These are phyloP conservation scores for Callyntrura guangdongensis DNA, from an alignment of 2,888 invertebrate genomes.

Conservation along the genomic window DNA sequence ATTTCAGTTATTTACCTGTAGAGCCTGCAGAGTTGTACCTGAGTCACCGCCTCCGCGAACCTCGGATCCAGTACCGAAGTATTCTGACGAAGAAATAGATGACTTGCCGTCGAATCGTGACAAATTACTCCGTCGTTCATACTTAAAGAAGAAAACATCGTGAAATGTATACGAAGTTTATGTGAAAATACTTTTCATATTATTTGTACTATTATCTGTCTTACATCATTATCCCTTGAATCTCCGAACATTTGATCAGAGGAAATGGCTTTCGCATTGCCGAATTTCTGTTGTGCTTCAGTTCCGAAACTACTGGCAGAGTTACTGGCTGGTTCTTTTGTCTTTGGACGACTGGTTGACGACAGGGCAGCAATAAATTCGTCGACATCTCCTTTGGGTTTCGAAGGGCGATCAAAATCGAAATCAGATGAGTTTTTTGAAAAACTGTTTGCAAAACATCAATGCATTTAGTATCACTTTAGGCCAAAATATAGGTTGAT, in stretches of 20 bases:
- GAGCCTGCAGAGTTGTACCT: slow-evolving; percentile 60
- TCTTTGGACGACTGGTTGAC: slow-evolving; percentile 78
- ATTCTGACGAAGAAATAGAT: slow-evolving; percentile 98
- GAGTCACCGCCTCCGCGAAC: slow-evolving; percentile 9
- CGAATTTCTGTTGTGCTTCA: slow-evolving; percentile 98
- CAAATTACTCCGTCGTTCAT: slow-evolving; percentile 88
- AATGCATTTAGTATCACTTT: neutral
- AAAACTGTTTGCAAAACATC: slow-evolving; percentile 23
- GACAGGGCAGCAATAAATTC: slow-evolving; percentile 66
- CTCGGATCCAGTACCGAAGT: slow-evolving; percentile 89
- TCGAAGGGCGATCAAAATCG: slow-evolving; percentile 77
- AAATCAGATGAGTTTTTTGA: slow-evolving; percentile 76
- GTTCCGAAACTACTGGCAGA: slow-evolving; percentile 87
- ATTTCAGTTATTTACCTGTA: slow-evolving; percentile 58
- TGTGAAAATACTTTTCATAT: no score
- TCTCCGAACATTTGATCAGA: slow-evolving; percentile 98
- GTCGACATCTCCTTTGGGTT: slow-evolving; percentile 68
- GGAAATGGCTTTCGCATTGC: slow-evolving; percentile 98
- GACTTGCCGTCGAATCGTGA: slow-evolving; percentile 96
- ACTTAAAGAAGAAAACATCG: slow-evolving; percentile 85
- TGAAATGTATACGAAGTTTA: no score
- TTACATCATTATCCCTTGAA: slow-evolving; percentile 88
- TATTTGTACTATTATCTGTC: slow-evolving; percentile 67
- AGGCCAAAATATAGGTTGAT: neutral
- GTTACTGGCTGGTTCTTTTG: slow-evolving; percentile 76